These are phyloP conservation scores for Mesembrinibis cayennensis DNA, from an alignment of 2,113 vertebrate genomes.

Conservation along the genomic window DNA sequence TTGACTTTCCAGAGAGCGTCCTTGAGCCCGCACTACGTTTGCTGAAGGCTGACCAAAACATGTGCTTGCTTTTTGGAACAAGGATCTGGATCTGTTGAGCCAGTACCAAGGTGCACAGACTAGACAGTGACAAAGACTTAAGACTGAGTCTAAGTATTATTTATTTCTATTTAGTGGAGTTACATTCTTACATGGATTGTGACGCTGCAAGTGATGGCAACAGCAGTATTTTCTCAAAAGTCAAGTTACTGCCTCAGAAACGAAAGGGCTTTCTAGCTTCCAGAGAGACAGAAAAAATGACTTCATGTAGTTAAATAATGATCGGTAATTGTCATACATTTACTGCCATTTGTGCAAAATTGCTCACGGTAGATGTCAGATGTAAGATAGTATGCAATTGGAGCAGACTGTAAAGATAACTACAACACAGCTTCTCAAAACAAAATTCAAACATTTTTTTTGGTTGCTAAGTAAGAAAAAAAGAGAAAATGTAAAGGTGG, in stretches of 20 bases:
- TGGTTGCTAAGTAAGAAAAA: not conserved
- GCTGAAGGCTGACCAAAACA: not conserved
- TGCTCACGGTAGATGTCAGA: not conserved
- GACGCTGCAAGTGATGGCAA: not conserved
- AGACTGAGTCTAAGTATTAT: not conserved
- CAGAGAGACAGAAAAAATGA: not conserved
- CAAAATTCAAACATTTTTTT: not conserved
- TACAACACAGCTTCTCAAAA: not conserved
- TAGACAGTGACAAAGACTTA: not conserved
- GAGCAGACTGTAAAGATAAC: constrained; percentile 25
- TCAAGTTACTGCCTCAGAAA: not conserved
- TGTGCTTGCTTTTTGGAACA: not conserved
- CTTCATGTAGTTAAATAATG: not conserved
- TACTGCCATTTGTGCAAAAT: not conserved
- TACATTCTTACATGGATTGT: not conserved
- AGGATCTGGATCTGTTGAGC: not conserved
- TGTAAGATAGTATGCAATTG: not conserved
- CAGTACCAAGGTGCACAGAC: not conserved
- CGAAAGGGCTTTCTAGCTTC: not conserved
- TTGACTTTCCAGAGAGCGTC: not conserved
- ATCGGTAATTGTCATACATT: not conserved
- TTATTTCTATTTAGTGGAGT: not conserved
- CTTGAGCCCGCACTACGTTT: not conserved
- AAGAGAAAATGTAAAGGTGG: not conserved
- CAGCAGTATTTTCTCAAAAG: not conserved